These are phyloP conservation scores for Columbina picui DNA, from an alignment of 2,113 vertebrate genomes.

Conservation along the genomic window DNA sequence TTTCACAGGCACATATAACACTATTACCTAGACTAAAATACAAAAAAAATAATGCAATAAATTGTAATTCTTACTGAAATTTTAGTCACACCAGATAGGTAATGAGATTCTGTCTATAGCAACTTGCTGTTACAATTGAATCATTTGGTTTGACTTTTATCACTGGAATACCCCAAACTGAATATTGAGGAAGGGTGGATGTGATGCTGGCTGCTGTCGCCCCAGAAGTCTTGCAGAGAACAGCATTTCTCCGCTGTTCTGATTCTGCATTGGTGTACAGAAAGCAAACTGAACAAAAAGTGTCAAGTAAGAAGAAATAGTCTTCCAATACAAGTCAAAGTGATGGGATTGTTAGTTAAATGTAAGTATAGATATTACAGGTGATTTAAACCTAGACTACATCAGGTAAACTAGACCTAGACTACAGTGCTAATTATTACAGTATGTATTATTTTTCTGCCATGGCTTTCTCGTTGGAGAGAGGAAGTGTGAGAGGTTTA, in stretches of 20 bases:
- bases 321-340: neutral
- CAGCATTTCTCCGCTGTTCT: neutral
- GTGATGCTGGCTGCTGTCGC: neutral
- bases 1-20: neutral
- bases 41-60: neutral
- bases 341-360: neutral
- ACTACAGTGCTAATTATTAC: neutral
- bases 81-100: neutral
- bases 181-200: neutral
- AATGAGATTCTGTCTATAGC: neutral
- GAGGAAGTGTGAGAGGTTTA: neutral
- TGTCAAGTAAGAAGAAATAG: neutral
- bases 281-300: neutral
- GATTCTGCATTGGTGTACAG: neutral
- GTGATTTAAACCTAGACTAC: neutral
- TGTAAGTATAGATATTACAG: neutral
- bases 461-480: neutral
- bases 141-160: neutral
- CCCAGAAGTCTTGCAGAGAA: neutral
- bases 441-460: neutral
- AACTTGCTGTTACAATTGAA: neutral
- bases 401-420: neutral
- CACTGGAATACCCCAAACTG: neutral
- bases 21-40: neutral
- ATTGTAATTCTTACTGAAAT: neutral